Percentiles rank a stretch among this genome's conserved stretches.
These are phyloP conservation scores for Porites cylindrica DNA, from an alignment of 92 coral and sea anemone species.

Conservation along the genomic window DNA sequence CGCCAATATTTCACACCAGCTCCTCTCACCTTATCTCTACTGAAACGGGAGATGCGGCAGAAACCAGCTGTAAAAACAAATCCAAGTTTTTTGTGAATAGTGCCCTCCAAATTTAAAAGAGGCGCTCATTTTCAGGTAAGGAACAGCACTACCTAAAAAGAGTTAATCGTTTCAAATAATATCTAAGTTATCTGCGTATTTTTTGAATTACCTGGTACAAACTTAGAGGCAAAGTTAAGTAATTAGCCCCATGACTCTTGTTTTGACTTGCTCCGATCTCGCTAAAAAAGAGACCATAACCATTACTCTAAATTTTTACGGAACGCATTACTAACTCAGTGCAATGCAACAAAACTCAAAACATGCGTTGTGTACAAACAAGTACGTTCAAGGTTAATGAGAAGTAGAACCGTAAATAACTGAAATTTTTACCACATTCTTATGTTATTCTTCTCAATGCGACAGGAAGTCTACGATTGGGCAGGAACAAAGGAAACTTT, in stretches of 20 bases:
- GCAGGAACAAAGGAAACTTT: not conserved
- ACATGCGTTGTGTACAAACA: conserved; percentile 15
- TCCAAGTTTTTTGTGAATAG: not conserved
- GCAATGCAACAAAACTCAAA: conserved; percentile 5
- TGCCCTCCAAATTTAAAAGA: conserved; percentile 24
- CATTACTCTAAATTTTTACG: no score
- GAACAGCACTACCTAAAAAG: no score
- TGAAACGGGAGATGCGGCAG: conserved; percentile 8
- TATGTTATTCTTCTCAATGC: conserved; percentile 14
- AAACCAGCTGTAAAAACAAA: conserved; percentile 11
- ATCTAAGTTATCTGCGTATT: no score
- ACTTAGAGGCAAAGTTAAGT: no score
- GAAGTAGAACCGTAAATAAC: conserved; percentile 14
- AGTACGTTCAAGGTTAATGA: conserved; percentile 15
- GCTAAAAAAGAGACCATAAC: no score
- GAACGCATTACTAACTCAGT: not conserved
- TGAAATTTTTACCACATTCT: conserved; percentile 18
- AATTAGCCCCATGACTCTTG: no score
- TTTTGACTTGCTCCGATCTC: no score
- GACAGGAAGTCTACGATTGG: conserved; percentile 27
- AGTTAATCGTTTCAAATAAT: no score
- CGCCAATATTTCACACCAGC: not conserved
- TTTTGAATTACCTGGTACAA: no score
- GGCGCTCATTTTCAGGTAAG: no score
- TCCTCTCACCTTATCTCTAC: conserved; percentile 20